These are phyloP conservation scores for Plectropomus leopardus DNA, from an alignment of 2,113 vertebrate species.

Conservation along the genomic window DNA sequence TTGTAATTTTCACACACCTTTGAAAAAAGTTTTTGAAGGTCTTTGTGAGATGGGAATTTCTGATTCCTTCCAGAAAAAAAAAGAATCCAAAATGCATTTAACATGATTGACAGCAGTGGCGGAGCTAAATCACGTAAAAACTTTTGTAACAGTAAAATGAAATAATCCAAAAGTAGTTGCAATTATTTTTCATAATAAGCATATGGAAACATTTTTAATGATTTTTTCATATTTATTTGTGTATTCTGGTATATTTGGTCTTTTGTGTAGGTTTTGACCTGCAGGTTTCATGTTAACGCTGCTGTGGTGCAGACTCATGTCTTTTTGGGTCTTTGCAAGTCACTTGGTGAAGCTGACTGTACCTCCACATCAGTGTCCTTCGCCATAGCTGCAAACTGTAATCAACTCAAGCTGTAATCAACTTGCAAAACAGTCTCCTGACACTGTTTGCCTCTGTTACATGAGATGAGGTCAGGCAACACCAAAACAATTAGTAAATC, in stretches of 20 bases:
- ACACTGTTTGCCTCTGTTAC: conserved; percentile 23
- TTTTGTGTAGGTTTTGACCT: neutral
- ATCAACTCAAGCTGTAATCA: conserved; percentile 57
- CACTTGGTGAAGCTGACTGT: conserved; percentile 24
- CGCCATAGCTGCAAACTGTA: conserved; percentile 26
- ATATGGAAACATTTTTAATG: neutral
- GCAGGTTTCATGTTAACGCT: neutral
- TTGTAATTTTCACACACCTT: neutral
- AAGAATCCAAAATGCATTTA: no score
- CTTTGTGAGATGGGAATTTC: no score
- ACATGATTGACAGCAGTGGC: neutral
- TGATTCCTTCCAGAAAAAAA: no score
- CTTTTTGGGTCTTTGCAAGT: neutral
- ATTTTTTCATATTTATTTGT: no score
- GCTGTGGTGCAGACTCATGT: neutral
- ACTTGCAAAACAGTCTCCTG: conserved; percentile 36
- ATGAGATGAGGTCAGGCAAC: conserved; percentile 41
- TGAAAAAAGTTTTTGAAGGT: no score
- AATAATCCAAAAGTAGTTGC: neutral
- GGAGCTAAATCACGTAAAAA: neutral
- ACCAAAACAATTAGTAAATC: conserved; percentile 54
- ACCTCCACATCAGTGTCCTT: conserved; percentile 4
- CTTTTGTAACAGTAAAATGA: neutral
- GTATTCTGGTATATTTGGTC: neutral
- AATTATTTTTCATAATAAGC: neutral